A percentile compares a stretch with the other conserved stretches of the same genome.
Evolutionary conservation across 2,888 invertebrate genomes (phyloP).

Genomic region (Eremobia ochroleuca): DNA sequence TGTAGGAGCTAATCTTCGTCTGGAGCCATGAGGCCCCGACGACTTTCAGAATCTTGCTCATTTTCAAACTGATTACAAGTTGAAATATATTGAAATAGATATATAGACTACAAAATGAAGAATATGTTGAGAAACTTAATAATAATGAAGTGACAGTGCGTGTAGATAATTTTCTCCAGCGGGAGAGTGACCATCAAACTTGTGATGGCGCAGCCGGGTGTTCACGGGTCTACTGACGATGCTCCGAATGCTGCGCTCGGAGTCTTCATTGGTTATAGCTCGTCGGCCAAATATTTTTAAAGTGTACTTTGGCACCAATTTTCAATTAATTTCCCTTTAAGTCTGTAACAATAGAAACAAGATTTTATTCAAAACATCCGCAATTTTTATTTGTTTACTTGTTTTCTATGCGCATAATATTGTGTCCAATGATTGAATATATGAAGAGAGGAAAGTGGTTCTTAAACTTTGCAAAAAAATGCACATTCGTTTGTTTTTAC

Average conservation of each 20-base stretch:
- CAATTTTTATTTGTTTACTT: neutral
- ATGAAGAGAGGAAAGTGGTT: neutral
- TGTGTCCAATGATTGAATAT: conserved; percentile 1
- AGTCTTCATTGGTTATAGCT: conserved; percentile 82
- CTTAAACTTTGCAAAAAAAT: conserved; percentile 2
- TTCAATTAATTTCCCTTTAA: conserved; percentile 77
- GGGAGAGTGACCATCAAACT: conserved; percentile 87
- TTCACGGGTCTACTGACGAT: conserved; percentile 79
- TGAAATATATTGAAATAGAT: conserved; percentile 64
- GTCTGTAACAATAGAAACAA: conserved; percentile 84
- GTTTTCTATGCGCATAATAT: conserved; percentile 1
- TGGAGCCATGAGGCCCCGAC: conserved; percentile 95
- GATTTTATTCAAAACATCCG: neutral
- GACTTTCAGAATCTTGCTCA: conserved; percentile 93
- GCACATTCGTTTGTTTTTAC: neutral
- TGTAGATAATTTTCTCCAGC: conserved; percentile 86
- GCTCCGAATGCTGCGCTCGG: conserved; percentile 77
- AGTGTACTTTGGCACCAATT: conserved; percentile 77
- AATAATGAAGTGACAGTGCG: conserved; percentile 91
- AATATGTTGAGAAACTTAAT: conserved; percentile 90
- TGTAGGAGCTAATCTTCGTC: conserved; percentile 94
- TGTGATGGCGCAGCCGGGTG: conserved; percentile 74
- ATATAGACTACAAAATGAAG: conserved; percentile 87
- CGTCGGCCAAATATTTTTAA: conserved; percentile 71
- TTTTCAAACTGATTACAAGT: conserved; percentile 70